These are phyloP conservation scores for Parasteatoda tepidariorum DNA, from an alignment of 1,140 invertebrate genomes.

Conservation along the genomic window DNA sequence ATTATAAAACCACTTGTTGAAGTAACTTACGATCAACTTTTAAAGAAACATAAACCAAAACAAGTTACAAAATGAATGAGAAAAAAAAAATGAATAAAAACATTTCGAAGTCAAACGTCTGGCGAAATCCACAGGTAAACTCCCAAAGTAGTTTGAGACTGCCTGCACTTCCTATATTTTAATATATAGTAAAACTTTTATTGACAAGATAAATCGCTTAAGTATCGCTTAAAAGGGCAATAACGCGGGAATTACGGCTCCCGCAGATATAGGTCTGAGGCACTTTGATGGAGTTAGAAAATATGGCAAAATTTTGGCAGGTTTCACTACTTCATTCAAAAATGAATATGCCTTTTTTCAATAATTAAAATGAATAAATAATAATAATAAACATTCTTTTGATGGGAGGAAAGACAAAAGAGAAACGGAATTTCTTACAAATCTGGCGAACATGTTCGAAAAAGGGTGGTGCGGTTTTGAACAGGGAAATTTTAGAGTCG, in stretches of 20 bases:
- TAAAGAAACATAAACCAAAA: not conserved
- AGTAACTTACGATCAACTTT: too few relatives aligned
- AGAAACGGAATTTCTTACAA: conserved; percentile 18
- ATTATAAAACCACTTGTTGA: too few relatives aligned
- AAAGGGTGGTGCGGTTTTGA: not conserved
- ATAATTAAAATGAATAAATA: not conserved
- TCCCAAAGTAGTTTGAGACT: conserved; percentile 23
- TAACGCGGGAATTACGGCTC: conserved; percentile 54
- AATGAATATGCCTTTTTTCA: not conserved
- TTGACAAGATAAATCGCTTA: conserved; percentile 60
- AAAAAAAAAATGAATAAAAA: not conserved
- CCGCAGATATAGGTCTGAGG: conserved; percentile 25
- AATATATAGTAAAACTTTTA: conserved; percentile 61
- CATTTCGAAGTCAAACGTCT: conserved; percentile 6
- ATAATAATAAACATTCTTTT: not conserved
- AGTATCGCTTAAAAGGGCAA: conserved; percentile 58
- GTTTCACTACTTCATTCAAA: not conserved
- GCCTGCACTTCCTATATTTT: conserved; percentile 47
- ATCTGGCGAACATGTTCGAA: not conserved
- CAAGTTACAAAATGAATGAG: not conserved
- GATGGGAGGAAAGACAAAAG: not conserved
- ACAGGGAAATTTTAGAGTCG: conserved; percentile 46
- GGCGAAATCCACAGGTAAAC: conserved; percentile 36
- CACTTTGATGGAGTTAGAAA: not conserved
- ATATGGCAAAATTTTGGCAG: not conserved